Percentiles rank a stretch among this genome's conserved stretches.
Evolutionary conservation across 1,140 invertebrate genomes (phyloP).

Genomic region (Pemphigus obesinymphae): DNA sequence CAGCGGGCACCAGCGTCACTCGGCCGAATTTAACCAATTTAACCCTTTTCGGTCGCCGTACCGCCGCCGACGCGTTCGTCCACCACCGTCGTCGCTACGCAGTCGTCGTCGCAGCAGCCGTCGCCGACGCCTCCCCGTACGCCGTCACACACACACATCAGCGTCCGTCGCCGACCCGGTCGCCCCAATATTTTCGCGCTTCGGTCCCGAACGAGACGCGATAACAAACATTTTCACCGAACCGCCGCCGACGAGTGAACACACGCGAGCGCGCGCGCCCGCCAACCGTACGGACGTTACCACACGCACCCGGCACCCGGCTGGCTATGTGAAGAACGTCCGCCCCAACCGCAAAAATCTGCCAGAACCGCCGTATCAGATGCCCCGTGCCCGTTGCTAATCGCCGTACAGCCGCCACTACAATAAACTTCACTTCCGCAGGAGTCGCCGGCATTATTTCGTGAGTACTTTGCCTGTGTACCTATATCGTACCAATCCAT

Average conservation of each 20-base stretch:
- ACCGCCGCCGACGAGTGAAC: neutral
- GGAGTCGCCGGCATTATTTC: neutral
- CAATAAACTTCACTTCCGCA: neutral
- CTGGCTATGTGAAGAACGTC: neutral
- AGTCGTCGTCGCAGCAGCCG: neutral
- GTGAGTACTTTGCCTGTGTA: neutral
- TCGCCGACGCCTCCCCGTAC: neutral
- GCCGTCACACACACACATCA: neutral
- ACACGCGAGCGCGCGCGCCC: neutral
- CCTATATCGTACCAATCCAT: no score
- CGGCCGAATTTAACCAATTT: constrained; percentile 20
- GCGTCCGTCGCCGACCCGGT: neutral
- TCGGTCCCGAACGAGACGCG: neutral
- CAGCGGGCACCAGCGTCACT: neutral
- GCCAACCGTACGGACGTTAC: no score
- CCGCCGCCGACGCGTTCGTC: no score
- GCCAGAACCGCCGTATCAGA: neutral
- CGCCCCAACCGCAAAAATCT: neutral
- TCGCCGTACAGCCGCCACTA: neutral
- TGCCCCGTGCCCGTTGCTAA: neutral
- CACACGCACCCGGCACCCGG: neutral
- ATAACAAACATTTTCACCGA: neutral
- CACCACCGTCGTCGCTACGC: neutral
- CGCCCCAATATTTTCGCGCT: neutral
- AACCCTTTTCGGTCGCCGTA: constrained; percentile 34